phyloP scores from a whole-genome alignment of 2,888 invertebrate species.

The Tetanocera ferruginea region DNA sequence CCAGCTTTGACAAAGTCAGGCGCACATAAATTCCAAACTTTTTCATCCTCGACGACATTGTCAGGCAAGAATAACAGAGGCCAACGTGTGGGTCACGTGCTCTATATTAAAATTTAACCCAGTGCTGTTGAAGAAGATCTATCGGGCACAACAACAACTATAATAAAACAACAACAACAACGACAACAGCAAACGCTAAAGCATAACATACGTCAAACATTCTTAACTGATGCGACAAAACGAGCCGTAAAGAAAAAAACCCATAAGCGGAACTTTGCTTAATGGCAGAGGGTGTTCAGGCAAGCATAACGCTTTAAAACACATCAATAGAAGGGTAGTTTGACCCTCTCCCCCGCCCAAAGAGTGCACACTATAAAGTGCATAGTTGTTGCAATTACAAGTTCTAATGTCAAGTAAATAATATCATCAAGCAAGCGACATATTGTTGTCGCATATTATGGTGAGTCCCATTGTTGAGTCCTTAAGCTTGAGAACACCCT shows the following conservation, averaged over 20 bases:
- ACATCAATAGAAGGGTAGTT: slow-evolving; percentile 3
- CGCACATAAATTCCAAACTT: slow-evolving; percentile 27
- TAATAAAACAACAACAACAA: not conserved
- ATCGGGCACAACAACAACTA: not conserved
- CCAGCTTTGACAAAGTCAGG: slow-evolving; percentile 15
- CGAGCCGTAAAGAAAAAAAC: slow-evolving; percentile 22
- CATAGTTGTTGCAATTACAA: slow-evolving; percentile 33
- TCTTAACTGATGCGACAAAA: slow-evolving; percentile 35
- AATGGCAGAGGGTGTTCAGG: slow-evolving; percentile 26
- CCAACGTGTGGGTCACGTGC: slow-evolving; percentile 37
- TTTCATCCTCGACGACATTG: slow-evolving; percentile 20
- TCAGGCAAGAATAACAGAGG: not conserved
- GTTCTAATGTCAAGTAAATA: slow-evolving; percentile 30
- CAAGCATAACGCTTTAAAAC: slow-evolving; percentile 9
- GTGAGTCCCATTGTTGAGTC: not conserved
- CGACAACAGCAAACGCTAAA: not conserved
- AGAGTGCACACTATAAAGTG: not conserved
- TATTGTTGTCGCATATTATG: slow-evolving; percentile 20
- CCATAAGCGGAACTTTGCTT: not conserved
- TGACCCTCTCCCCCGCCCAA: not conserved
- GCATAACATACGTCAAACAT: slow-evolving; percentile 26
- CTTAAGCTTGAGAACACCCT: not conserved
- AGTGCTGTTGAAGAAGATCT: not conserved
- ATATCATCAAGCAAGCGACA: slow-evolving; percentile 31
- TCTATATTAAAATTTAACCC: slow-evolving; percentile 28